These are phyloP conservation scores for Blomia tropicalis DNA, from an alignment of 2,888 invertebrate species.

Conservation along the genomic window DNA sequence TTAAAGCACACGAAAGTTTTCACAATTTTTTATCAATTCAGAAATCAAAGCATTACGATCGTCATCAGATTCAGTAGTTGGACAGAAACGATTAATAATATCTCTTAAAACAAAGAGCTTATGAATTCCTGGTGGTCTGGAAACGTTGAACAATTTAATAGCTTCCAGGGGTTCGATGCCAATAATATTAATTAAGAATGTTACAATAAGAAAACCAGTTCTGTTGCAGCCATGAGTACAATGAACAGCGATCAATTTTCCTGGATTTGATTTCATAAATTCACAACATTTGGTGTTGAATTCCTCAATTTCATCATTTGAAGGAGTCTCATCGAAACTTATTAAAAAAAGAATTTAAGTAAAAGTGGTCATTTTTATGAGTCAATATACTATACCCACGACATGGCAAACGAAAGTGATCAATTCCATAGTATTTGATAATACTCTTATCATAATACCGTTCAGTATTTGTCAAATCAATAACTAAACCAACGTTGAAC, in stretches of 20 bases:
- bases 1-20: too few relatives aligned
- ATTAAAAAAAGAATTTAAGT: slow-evolving; percentile 23
- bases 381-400: slow-evolving; percentile 44
- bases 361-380: not conserved
- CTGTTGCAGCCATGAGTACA: slow-evolving; percentile 98
- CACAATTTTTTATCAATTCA: too few relatives aligned
- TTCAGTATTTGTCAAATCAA: slow-evolving; percentile 86
- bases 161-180: slow-evolving; percentile 55
- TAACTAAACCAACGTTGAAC: slow-evolving; percentile 80
- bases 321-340: slow-evolving; percentile 75
- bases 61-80: too few relatives aligned
- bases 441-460: slow-evolving; percentile 74
- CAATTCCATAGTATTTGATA: slow-evolving; percentile 56
- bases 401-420: slow-evolving; percentile 74
- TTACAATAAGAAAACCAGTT: slow-evolving; percentile 82
- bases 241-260: slow-evolving; percentile 64
- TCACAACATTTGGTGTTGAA: slow-evolving; percentile 64
- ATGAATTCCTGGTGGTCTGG: slow-evolving; percentile 84
- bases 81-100: slow-evolving; percentile 48
- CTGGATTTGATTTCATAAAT: slow-evolving; percentile 61
- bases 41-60: too few relatives aligned
- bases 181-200: slow-evolving; percentile 62
- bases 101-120: not conserved
- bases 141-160: slow-evolving; percentile 51
- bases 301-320: slow-evolving; percentile 58